These are phyloP conservation scores for Stomorhina lunata DNA, from an alignment of 2,888 invertebrate genomes.

Conservation along the genomic window DNA sequence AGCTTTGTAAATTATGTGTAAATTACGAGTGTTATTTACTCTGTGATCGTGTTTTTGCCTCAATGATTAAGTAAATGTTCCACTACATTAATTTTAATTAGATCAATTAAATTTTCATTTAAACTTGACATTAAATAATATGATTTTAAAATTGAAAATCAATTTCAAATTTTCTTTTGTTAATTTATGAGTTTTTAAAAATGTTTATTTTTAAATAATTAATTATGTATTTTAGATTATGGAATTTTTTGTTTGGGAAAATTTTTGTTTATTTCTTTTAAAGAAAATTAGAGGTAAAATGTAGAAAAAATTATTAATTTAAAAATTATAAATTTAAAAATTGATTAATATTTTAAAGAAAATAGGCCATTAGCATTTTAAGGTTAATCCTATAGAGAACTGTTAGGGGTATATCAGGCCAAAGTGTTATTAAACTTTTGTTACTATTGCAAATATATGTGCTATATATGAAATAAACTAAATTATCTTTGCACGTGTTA, in stretches of 20 bases:
- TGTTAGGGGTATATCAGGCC: neutral
- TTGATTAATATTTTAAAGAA: neutral
- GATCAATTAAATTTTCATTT: neutral
- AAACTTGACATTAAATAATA: constrained; percentile 11
- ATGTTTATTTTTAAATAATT: neutral
- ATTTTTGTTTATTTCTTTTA: neutral
- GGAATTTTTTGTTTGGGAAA: neutral
- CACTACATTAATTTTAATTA: constrained; percentile 3
- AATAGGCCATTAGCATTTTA: neutral
- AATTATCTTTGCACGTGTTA: too few relatives aligned
- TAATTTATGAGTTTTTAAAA: constrained; percentile 16
- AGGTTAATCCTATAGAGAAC: neutral
- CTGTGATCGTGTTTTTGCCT: neutral
- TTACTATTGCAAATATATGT: too few relatives aligned
- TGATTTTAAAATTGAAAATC: neutral
- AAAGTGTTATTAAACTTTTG: too few relatives aligned
- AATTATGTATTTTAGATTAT: constrained; percentile 8
- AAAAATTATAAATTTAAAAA: too few relatives aligned
- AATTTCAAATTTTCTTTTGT: neutral
- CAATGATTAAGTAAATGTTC: neutral
- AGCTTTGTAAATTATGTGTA: constrained; percentile 36
- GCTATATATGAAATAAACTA: too few relatives aligned
- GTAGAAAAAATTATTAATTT: too few relatives aligned
- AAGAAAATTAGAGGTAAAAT: neutral
- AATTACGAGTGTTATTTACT: constrained; percentile 17